phyloP scores from a whole-genome alignment of 2,888 invertebrate species.

The Cabera pusaria region DNA sequence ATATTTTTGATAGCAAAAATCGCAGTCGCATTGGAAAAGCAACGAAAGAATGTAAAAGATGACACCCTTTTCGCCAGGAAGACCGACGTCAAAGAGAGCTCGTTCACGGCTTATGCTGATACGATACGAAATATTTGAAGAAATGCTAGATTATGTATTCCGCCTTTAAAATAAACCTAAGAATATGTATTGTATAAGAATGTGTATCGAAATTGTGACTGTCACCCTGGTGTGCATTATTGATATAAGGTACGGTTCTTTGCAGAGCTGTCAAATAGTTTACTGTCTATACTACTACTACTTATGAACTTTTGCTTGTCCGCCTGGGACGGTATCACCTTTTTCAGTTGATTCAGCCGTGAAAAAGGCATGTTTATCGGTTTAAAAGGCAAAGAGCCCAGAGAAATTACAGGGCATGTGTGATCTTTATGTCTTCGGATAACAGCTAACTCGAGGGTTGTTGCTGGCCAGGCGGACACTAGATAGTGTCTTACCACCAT shows the following conservation, averaged over 20 bases:
- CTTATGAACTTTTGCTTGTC: no score
- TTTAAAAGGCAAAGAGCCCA: no score
- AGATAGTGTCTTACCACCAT: no score
- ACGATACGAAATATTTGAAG: slow-evolving; percentile 60
- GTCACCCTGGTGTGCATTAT: slow-evolving; percentile 31
- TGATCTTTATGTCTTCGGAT: no score
- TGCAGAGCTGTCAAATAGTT: slow-evolving; percentile 31
- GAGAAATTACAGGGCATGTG: no score
- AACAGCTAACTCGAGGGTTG: no score
- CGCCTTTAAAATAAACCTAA: slow-evolving; percentile 44
- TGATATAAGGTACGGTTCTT: slow-evolving; percentile 31
- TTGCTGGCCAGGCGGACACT: no score
- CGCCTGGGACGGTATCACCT: no score
- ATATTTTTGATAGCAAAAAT: slow-evolving; percentile 53
- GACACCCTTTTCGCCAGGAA: slow-evolving; percentile 49
- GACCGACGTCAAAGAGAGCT: slow-evolving; percentile 57
- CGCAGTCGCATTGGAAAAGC: slow-evolving; percentile 40
- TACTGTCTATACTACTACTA: no score
- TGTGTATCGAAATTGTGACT: slow-evolving; percentile 31
- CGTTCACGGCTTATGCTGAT: slow-evolving; percentile 59
- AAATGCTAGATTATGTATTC: slow-evolving; percentile 56
- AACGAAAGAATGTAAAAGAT: slow-evolving; percentile 55
- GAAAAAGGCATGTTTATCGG: no score
- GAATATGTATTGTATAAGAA: slow-evolving; percentile 47
- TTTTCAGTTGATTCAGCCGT: no score